Evolutionary conservation across 2,888 invertebrate species (phyloP), one percentile per base, ranked within the genome.

Genomic region (Nomada flava): DNA sequence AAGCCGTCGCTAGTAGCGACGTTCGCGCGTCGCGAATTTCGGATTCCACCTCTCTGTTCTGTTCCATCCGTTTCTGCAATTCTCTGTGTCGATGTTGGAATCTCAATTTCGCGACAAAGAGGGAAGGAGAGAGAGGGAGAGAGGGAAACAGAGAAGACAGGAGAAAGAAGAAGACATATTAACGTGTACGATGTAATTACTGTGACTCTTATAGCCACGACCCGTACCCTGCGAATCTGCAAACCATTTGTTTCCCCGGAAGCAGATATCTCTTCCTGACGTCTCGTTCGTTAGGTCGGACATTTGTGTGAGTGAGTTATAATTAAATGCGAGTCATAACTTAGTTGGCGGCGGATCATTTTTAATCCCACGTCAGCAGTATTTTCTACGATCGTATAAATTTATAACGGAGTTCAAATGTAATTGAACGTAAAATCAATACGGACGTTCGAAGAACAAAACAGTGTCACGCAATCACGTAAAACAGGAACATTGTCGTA

Each of bases 181-280:
- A 71, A 55, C 53, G 42, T 4, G 60, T 20, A 71, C 70, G 59
- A 62, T 67, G 79, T 79, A 79, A 79, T 79, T 79, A 55, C 47
- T 18, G 50, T 52, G 79, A 71, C 57, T 79, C 62, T 65, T 60
- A 18, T 47, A 65, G 50, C 67, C 20, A 23, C 18, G 15, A 47
- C 18, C n/a, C 9, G 23, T 36, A 11, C 50, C 18, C 23, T 29
- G 36, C 50, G 50, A 26, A 36, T 59, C 5, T 29, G 23, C 65
- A 53, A 67, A 44, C 26, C 10, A 13, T 52, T n/a, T 15, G 13
- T 44, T 70, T 15, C 76, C 11, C 23, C 11, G n/a, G 18, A 7
- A 1, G 42, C 15, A 53, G 23, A 36, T 59, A 20, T 26, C 50
- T 9, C n/a, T 2, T 11, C 15, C 47, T 3, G 36, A 36, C 36